Percentiles rank a stretch among this genome's conserved stretches.
phyloP scores from a whole-genome alignment of 2,113 vertebrate genomes.

The Epinephelus moara region DNA sequence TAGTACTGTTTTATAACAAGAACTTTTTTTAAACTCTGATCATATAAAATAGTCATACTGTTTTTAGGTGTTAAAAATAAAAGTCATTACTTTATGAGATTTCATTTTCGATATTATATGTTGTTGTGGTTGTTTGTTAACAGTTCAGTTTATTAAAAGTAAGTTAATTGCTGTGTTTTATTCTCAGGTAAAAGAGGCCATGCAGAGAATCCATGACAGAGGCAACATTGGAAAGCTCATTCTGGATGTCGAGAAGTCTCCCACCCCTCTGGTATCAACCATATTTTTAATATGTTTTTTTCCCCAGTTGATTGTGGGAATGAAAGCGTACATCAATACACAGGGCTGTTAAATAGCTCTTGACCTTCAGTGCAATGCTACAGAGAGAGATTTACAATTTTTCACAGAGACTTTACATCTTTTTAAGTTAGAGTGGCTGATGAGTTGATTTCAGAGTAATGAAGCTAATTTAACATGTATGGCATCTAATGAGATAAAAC shows the following conservation, averaged over 20 bases:
- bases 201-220: conserved; percentile 99
- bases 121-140: background rate
- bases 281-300: background rate
- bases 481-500: background rate
- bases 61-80: background rate
- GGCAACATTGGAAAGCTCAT: conserved; percentile 99
- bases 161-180: conserved; percentile 30
- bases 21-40: background rate
- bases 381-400: background rate
- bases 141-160: conserved; percentile 3
- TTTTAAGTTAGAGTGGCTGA: background rate
- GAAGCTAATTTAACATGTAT: background rate
- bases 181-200: conserved; percentile 96
- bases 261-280: conserved; percentile 91
- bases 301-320: background rate
- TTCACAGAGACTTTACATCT: too few relatives aligned
- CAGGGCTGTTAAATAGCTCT: background rate
- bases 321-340: background rate
- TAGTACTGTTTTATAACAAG: background rate
- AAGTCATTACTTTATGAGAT: background rate
- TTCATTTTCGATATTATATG: background rate
- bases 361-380: background rate
- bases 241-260: conserved; percentile 96
- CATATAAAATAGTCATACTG: background rate
- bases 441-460: background rate